Percentiles rank a stretch among this genome's conserved stretches.
Conservation (phyloP, 2,113 vertebrate genomes). For the Phylloscopus trochiloides region DNA sequence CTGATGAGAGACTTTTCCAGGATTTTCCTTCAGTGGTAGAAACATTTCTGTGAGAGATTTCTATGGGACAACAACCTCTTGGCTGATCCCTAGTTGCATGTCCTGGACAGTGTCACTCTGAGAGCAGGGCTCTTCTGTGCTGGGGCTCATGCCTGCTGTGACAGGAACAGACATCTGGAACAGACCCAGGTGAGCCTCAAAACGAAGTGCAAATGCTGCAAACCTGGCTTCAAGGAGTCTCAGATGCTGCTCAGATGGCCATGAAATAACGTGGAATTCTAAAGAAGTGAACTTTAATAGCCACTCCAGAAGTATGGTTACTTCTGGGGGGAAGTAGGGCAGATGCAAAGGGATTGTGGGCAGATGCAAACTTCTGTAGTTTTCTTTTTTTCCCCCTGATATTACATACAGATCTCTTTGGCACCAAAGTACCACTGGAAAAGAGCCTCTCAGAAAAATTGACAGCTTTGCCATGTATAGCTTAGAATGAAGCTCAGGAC, state of each 20-base stretch:
- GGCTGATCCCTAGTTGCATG: not conserved
- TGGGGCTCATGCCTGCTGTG: fast-evolving
- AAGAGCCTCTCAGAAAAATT: not conserved
- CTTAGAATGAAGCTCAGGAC: not conserved
- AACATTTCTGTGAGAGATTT: not conserved
- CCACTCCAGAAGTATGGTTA: not conserved
- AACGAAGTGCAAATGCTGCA: not conserved
- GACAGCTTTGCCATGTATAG: not conserved
- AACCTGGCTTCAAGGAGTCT: not conserved
- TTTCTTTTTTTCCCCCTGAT: not conserved
- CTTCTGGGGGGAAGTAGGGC: not conserved
- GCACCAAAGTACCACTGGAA: not conserved
- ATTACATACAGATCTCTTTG: not conserved
- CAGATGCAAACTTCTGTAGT: not conserved
- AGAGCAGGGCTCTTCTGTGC: not conserved
- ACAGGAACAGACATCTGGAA: not conserved
- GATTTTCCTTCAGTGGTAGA: not conserved
- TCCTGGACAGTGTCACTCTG: fast-evolving
- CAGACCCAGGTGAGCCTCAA: not conserved
- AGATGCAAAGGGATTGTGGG: not conserved
- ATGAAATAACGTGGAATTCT: not conserved
- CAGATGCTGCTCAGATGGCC: not conserved
- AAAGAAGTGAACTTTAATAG: not conserved
- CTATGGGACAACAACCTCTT: not conserved
- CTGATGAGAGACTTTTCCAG: not conserved